phyloP scores from a whole-genome alignment of 1,140 invertebrate genomes.

The Hycleus phaleratus region DNA sequence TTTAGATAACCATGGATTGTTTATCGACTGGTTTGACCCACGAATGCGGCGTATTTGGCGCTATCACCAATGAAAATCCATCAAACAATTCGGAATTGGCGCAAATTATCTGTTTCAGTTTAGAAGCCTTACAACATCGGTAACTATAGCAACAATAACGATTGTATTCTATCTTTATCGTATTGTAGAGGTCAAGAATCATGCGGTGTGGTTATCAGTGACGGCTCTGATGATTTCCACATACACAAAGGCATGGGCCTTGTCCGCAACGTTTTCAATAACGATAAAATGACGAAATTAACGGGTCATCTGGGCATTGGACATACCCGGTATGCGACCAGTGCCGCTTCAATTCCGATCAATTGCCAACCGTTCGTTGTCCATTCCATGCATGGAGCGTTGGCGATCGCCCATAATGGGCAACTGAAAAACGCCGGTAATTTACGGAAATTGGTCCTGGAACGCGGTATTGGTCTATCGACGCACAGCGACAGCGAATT shows the following conservation, averaged over 20 bases:
- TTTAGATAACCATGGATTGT: background rate
- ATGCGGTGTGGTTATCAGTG: slow-evolving; percentile 89
- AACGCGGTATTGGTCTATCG: slow-evolving; percentile 83
- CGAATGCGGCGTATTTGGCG: slow-evolving; percentile 92
- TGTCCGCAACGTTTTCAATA: slow-evolving; percentile 86
- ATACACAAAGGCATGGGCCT: slow-evolving; percentile 93
- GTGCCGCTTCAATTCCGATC: slow-evolving; percentile 81
- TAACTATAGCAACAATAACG: slow-evolving; percentile 32
- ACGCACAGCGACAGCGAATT: slow-evolving; percentile 93
- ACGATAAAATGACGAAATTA: slow-evolving; percentile 77
- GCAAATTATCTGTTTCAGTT: slow-evolving; percentile 77
- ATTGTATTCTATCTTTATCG: background rate
- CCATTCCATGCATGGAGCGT: slow-evolving; percentile 86
- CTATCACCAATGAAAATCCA: slow-evolving; percentile 77
- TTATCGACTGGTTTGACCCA: slow-evolving; percentile 44
- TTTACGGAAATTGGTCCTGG: slow-evolving; percentile 76
- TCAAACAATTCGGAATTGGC: slow-evolving; percentile 59
- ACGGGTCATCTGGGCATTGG: slow-evolving; percentile 90
- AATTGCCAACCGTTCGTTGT: slow-evolving; percentile 98
- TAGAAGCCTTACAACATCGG: slow-evolving; percentile 92
- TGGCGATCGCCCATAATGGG: slow-evolving; percentile 95
- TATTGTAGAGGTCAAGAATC: slow-evolving; percentile 83
- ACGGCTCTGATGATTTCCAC: slow-evolving; percentile 71
- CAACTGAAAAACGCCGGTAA: slow-evolving; percentile 89
- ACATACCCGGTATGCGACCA: slow-evolving; percentile 89